Evolutionary conservation across 2,797 vertebrate species (phyloP).

Genomic region (Thripadectes ignobilis): DNA sequence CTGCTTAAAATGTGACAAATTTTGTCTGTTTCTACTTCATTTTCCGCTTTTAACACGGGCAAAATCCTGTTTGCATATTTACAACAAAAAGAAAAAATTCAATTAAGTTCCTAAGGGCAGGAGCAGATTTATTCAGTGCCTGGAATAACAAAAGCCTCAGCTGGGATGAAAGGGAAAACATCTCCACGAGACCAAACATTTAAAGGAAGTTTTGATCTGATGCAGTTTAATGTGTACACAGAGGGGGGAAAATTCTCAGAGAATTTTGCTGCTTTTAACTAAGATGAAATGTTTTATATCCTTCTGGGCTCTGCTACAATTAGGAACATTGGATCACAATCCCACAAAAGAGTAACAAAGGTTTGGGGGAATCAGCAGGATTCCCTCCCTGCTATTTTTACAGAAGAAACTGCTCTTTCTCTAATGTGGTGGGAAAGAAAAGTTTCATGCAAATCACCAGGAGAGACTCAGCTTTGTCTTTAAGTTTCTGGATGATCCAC

Average conservation of each 20-base stretch:
- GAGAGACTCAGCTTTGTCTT: not conserved
- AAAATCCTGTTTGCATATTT: not conserved
- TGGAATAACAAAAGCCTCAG: slow-evolving; percentile 18
- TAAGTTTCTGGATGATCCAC: not conserved
- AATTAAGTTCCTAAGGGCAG: slow-evolving; percentile 7
- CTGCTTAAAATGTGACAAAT: not conserved
- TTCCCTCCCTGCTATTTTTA: not conserved
- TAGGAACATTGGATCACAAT: not conserved
- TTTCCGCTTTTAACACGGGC: not conserved
- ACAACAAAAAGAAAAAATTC: not conserved
- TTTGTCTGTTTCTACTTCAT: not conserved
- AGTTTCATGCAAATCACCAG: not conserved
- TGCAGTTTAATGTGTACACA: not conserved
- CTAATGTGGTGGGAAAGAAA: not conserved
- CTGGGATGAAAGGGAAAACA: not conserved
- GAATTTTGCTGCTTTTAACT: not conserved
- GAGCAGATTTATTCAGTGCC: not conserved
- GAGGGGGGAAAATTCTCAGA: not conserved
- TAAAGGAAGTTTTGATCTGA: not conserved
- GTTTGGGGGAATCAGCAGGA: not conserved
- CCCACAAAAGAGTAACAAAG: not conserved
- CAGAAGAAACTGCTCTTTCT: not conserved
- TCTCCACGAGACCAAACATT: not conserved
- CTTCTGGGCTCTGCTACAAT: not conserved
- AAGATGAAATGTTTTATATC: not conserved